Conservation (phyloP, 2,113 vertebrate species). For the Cettia cetti region DNA sequence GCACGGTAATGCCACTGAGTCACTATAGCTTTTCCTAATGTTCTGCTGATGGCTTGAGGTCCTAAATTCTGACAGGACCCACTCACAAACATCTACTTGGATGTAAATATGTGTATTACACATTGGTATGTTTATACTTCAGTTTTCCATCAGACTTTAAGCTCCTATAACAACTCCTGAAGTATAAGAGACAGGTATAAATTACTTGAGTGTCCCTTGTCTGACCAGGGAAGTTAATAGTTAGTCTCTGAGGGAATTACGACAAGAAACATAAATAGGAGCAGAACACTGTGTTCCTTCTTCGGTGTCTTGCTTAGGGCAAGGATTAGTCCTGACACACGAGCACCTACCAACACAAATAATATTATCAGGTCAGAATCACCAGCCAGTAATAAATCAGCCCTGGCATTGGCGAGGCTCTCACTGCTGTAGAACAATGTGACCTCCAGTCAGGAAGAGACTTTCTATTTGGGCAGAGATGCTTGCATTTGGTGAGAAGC, state of each 20-base stretch:
- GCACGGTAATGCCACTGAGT: neutral
- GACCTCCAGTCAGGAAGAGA: neutral
- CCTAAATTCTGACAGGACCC: neutral
- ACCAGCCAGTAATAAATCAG: constrained; percentile 34
- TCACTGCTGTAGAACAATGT: neutral
- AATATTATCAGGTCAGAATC: constrained; percentile 40
- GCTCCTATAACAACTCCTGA: neutral
- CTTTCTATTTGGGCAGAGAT: neutral
- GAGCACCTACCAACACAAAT: constrained; percentile 37
- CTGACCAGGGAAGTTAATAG: constrained; percentile 36
- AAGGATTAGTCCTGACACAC: neutral
- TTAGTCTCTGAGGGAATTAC: constrained; percentile 28
- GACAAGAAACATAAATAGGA: constrained; percentile 61
- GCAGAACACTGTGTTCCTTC: constrained; percentile 62
- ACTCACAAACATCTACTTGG: neutral
- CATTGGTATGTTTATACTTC: neutral
- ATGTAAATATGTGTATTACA: neutral
- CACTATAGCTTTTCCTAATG: neutral
- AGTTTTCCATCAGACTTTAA: neutral
- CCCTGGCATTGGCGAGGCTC: neutral
- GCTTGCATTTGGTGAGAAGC: neutral
- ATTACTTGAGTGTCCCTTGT: neutral
- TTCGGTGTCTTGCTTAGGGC: neutral
- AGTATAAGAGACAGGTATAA: neutral
- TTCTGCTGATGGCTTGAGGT: neutral